phyloP scores from a whole-genome alignment of 1,140 invertebrate species.

The Sminthurinus signatus region DNA sequence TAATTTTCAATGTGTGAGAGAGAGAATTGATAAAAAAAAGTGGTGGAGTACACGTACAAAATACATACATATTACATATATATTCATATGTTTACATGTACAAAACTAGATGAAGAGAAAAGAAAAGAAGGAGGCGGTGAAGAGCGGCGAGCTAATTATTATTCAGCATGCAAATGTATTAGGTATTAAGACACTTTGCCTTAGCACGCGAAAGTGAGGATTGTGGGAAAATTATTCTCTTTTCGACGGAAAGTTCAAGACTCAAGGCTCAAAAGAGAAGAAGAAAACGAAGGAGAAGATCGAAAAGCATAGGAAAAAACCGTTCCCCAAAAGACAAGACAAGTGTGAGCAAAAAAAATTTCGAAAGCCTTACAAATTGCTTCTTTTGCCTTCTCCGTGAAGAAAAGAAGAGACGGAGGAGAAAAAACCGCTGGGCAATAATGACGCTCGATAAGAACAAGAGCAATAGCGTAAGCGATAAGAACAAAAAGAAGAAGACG shows the following conservation, averaged over 20 bases:
- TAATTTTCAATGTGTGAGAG: no score
- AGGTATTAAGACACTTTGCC: slow-evolving; percentile 42
- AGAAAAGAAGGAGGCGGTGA: neutral
- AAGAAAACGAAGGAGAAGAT: no score
- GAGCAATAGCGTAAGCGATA: neutral
- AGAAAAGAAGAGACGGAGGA: neutral
- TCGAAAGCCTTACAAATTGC: slow-evolving; percentile 29
- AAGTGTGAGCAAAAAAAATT: slow-evolving; percentile 10
- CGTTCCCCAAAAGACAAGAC: no score
- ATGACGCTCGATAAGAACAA: slow-evolving; percentile 18
- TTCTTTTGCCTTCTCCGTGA: slow-evolving; percentile 19
- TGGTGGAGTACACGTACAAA: no score
- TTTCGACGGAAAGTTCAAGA: slow-evolving; percentile 28
- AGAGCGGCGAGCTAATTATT: slow-evolving; percentile 38
- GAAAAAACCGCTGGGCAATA: slow-evolving; percentile 27
- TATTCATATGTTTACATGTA: no score
- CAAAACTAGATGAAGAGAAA: no score
- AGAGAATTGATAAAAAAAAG: no score
- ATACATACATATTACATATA: no score
- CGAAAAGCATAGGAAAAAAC: no score
- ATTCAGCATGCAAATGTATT: slow-evolving; percentile 43
- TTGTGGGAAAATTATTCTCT: slow-evolving; percentile 41
- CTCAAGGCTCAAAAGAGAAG: neutral
- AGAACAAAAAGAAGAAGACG: no score
- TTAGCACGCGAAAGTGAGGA: slow-evolving; percentile 39